Base-by-base conservation (phyloP, 2,797 vertebrate species). In the Vultur gryphus region DNA sequence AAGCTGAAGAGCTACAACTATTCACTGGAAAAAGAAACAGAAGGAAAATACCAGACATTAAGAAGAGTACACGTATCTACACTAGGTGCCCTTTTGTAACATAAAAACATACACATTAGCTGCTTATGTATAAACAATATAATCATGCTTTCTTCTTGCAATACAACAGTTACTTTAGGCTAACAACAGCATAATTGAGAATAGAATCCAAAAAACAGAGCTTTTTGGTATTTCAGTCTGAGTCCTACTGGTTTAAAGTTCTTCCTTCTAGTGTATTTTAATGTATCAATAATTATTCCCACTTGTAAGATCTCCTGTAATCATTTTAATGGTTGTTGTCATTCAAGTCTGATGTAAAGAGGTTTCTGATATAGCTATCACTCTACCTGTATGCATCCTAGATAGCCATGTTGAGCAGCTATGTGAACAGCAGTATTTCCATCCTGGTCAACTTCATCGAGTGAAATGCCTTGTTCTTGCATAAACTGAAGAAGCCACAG, bases 401-500 rank as follows among this genome's bases (percentile, higher is more conserved):
- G 98, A 97, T 99, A 99, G 71, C 99, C 99, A 29, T 99, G 98
- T 95, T 99, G 99, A 37, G 99, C 99, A 14, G 99, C 99, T 6
- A 99, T 97, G 5, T 99, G 99, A 26, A 99, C 99, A 1, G 99
- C 99, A 0, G 99, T 99, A 97, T 99, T 99, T 35, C 99, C 99
- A n/a, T 99, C 98, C 94, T 99, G 99, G 96, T 99, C 99, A 24
- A 99, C 98, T 92, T 99, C 99, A 61, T 99, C 99, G 98, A 99
- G 95, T 6, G 99, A 99, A 95, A 99, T 99, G 5, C 99, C 99
- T 97, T 99, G 99, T 66, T 99, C 99, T 98, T 99, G 99, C 99
- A 99, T 99, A 97, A 99, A 99, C 97, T 99, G 99, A 59, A 99
- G 99, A 97, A 99, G 97, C 99, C 99, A 99, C 66, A 99, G 96